Percentiles rank a stretch among this genome's conserved stretches.
These are phyloP conservation scores for Pegea sp. DNA, from an alignment of 23 tunicate genomes.

Conservation along the genomic window DNA sequence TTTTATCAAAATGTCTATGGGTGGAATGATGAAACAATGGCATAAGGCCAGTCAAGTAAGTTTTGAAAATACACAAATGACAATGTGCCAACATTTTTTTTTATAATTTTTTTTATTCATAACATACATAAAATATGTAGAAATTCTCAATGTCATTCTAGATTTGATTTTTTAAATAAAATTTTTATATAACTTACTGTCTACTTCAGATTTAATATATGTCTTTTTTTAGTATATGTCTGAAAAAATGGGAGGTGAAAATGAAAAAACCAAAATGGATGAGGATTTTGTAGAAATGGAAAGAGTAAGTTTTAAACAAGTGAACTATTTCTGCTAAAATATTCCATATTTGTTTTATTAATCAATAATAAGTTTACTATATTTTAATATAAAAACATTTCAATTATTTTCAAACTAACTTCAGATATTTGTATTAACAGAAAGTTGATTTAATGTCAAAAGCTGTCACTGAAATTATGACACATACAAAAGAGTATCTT, in stretches of 20 bases:
- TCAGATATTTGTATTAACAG: too few species aligned
- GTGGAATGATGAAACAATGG: conserved; percentile 64
- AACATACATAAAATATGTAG: too few species aligned
- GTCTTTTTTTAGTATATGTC: conserved; percentile 49
- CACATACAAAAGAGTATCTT: conserved; percentile 59
- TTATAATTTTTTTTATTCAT: background rate
- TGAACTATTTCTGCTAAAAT: background rate
- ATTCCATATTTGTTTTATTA: background rate
- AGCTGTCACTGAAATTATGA: conserved; percentile 52
- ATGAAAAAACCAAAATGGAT: conserved; percentile 85
- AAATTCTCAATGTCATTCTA: too few species aligned
- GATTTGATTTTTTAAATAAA: background rate
- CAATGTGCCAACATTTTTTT: background rate
- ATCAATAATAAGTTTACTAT: background rate
- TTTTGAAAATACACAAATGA: too few species aligned
- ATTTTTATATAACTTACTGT: background rate
- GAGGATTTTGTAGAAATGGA: conserved; percentile 89
- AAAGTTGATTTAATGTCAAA: conserved; percentile 73
- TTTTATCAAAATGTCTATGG: conserved; percentile 58
- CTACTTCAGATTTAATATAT: background rate
- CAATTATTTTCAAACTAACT: too few species aligned
- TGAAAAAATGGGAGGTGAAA: conserved; percentile 68
- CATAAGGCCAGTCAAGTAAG: conserved; percentile 82
- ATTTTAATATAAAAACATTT: background rate
- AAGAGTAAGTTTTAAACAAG: conserved; percentile 17